Evolutionary conservation across 2,888 invertebrate genomes (phyloP).

Genomic region (Parthenolecanium corni): DNA sequence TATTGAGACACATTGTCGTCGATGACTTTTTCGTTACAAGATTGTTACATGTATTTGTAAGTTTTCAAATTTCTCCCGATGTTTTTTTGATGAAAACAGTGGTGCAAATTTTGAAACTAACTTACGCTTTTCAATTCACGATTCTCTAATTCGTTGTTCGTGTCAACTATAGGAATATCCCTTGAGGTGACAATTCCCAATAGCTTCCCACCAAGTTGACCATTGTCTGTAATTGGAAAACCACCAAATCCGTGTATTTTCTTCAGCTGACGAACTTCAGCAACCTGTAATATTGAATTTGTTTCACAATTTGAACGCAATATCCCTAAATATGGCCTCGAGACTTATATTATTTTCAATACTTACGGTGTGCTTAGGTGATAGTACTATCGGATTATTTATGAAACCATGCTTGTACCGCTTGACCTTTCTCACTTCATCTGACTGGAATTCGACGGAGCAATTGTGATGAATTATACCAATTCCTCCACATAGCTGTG

Average conservation of each 20-base stretch:
- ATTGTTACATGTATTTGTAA: too few species aligned
- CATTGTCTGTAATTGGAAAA: slow-evolving; percentile 89
- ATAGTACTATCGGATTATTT: slow-evolving; percentile 86
- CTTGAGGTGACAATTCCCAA: slow-evolving; percentile 95
- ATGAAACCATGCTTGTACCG: slow-evolving; percentile 99
- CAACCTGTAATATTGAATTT: slow-evolving; percentile 40
- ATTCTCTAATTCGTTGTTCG: slow-evolving; percentile 38
- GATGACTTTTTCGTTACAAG: too few species aligned
- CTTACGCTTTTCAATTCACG: slow-evolving; percentile 53
- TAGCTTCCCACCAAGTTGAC: slow-evolving; percentile 82
- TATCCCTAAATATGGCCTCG: neutral
- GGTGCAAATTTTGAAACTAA: too few species aligned
- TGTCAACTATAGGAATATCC: slow-evolving; percentile 85
- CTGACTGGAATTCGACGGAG: slow-evolving; percentile 83
- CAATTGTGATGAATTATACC: slow-evolving; percentile 98
- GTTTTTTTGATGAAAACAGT: too few species aligned
- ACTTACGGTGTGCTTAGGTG: slow-evolving; percentile 65
- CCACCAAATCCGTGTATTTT: slow-evolving; percentile 88
- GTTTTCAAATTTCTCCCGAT: too few species aligned
- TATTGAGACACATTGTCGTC: too few species aligned
- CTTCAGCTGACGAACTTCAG: slow-evolving; percentile 82
- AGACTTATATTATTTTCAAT: neutral
- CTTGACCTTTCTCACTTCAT: slow-evolving; percentile 92
- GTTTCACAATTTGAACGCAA: neutral
- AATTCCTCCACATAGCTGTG: slow-evolving; percentile 83